These are phyloP conservation scores for Chrysomallon squamiferum DNA, from an alignment of 1,140 invertebrate species.

Conservation along the genomic window DNA sequence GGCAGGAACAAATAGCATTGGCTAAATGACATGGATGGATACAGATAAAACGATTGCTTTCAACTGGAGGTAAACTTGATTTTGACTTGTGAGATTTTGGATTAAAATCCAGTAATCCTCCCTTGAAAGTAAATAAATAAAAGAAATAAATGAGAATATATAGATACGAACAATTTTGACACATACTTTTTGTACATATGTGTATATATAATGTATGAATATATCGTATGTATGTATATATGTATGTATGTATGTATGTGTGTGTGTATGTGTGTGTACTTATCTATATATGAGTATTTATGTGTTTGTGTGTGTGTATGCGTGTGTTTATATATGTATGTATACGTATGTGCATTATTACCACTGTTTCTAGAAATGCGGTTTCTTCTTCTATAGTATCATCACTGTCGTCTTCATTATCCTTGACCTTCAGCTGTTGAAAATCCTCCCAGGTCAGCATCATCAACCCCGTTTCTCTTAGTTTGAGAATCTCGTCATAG, in stretches of 20 bases:
- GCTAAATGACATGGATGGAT: slow-evolving; percentile 23
- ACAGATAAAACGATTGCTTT: slow-evolving; percentile 14
- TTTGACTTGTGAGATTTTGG: background rate
- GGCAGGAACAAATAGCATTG: slow-evolving; percentile 18
- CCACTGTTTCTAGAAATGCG: slow-evolving; percentile 9
- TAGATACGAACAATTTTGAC: too few relatives aligned
- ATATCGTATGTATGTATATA: background rate
- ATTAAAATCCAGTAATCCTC: slow-evolving; percentile 5
- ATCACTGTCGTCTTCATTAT: background rate
- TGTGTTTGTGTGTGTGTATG: too few relatives aligned
- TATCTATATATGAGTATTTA: too few relatives aligned
- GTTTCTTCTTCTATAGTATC: slow-evolving; percentile 2
- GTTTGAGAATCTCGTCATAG: slow-evolving; percentile 21
- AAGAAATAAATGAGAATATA: background rate
- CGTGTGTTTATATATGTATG: too few relatives aligned
- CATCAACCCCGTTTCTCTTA: slow-evolving; percentile 14
- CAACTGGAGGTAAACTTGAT: background rate
- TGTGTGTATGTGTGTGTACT: background rate
- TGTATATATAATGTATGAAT: too few relatives aligned
- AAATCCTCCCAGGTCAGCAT: slow-evolving; percentile 20
- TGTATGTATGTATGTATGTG: background rate
- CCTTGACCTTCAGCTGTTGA: background rate
- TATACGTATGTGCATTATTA: too few relatives aligned
- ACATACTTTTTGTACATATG: too few relatives aligned
- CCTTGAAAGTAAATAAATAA: slow-evolving; percentile 1